Conservation (phyloP, 2,113 vertebrate species). For the Maylandia zebra region DNA sequence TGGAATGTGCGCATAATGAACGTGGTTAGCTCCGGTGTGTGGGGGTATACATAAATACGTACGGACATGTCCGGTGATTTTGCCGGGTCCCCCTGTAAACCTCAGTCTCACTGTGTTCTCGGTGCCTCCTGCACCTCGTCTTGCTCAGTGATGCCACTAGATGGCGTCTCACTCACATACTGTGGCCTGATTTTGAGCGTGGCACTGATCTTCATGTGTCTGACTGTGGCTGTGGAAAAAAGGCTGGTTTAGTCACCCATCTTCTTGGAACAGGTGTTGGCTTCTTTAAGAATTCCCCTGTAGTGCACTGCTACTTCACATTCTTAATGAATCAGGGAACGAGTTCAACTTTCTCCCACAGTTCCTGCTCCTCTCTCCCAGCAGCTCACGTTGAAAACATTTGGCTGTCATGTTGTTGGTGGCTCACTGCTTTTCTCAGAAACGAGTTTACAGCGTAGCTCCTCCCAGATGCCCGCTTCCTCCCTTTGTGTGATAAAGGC, state of each 20-base stretch:
- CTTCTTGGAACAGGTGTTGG: background rate
- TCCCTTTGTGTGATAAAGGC: background rate
- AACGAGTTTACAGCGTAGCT: background rate
- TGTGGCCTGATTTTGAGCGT: background rate
- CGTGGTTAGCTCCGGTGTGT: background rate
- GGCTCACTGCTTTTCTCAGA: background rate
- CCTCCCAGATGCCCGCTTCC: background rate
- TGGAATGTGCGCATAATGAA: background rate
- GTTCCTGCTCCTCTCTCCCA: background rate
- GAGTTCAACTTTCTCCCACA: background rate
- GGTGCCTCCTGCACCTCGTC: background rate
- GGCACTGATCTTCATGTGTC: background rate
- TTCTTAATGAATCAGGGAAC: background rate
- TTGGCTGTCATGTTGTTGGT: background rate
- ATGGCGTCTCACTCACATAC: background rate
- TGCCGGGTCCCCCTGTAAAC: background rate
- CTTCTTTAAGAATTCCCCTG: background rate
- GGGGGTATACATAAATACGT: background rate
- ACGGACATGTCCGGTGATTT: background rate
- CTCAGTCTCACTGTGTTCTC: background rate
- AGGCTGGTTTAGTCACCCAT: background rate
- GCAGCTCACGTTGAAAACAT: background rate
- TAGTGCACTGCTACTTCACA: background rate
- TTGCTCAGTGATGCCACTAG: conserved; percentile 7
- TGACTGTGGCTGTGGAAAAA: background rate